Evolutionary conservation across 1,140 invertebrate species (phyloP).

Genomic region (Tetranychus urticae): DNA sequence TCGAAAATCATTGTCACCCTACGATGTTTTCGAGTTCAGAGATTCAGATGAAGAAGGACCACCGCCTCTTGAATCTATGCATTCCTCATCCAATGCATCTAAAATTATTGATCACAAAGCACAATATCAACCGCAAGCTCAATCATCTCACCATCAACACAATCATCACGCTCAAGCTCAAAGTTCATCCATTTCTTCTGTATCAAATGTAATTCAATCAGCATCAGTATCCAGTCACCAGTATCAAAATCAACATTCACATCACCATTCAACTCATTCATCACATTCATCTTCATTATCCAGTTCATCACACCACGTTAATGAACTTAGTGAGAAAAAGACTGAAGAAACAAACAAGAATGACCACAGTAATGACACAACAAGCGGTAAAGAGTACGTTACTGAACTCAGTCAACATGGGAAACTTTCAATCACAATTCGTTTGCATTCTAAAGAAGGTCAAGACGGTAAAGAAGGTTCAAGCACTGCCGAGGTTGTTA

Average conservation of each 20-base stretch:
- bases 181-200: not conserved
- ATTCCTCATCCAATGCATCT: not conserved
- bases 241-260: not conserved
- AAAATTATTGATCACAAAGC: not conserved
- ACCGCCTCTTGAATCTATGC: not conserved
- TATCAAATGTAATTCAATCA: not conserved
- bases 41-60: conserved; percentile 14
- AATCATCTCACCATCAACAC: not conserved
- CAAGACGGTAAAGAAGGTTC: conserved; percentile 7
- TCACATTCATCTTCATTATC: not conserved
- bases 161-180: not conserved
- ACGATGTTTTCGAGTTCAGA: conserved; percentile 15
- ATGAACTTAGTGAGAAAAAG: not conserved
- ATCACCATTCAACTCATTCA: not conserved
- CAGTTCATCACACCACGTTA: not conserved
- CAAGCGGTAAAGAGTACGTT: conserved; percentile 11
- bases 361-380: not conserved
- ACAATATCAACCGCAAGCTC: not conserved
- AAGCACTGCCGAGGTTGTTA: conserved; percentile 11
- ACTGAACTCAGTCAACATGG: conserved; percentile 13
- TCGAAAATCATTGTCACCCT: conserved; percentile 7
- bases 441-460: conserved; percentile 12
- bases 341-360: not conserved
- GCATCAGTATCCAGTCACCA: not conserved
- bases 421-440: conserved; percentile 14